Evolutionary conservation across 2,888 invertebrate species (phyloP).

Genomic region (Chalcis sispes): DNA sequence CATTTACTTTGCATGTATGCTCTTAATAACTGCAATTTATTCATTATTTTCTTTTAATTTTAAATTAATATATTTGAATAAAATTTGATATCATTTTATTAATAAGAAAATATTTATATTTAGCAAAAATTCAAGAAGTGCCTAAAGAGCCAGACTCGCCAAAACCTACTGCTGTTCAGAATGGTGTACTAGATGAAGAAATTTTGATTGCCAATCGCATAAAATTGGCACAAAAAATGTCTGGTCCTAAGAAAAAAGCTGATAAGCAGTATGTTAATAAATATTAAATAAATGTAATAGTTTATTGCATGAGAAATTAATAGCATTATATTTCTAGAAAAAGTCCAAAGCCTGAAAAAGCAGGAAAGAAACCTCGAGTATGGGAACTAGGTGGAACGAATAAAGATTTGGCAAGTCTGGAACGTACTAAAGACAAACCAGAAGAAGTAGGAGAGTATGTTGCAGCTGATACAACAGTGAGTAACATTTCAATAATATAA

Average conservation of each 20-base stretch:
- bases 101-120: slow-evolving; percentile 35
- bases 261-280: slow-evolving; percentile 79
- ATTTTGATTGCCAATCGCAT: slow-evolving; percentile 86
- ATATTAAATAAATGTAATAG: slow-evolving; percentile 10
- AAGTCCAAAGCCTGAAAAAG: slow-evolving; percentile 80
- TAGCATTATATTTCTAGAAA: slow-evolving; percentile 74
- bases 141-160: slow-evolving; percentile 73
- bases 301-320: slow-evolving; percentile 62
- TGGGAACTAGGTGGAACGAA: slow-evolving; percentile 92
- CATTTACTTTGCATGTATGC: slow-evolving; percentile 35
- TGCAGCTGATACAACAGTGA: slow-evolving; percentile 82
- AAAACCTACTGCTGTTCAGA: slow-evolving; percentile 74
- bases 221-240: slow-evolving; percentile 87
- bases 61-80: slow-evolving; percentile 12
- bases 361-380: slow-evolving; percentile 91
- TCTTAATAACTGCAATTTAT: slow-evolving; percentile 4
- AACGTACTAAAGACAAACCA: slow-evolving; percentile 87
- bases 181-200: slow-evolving; percentile 79
- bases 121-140: slow-evolving; percentile 69
- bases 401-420: slow-evolving; percentile 87
- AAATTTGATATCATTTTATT: slow-evolving; percentile 30
- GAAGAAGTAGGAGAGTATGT: slow-evolving; percentile 80
- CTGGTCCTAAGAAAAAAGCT: slow-evolving; percentile 81
- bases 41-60: slow-evolving; percentile 27
- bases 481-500: slow-evolving; percentile 24